Percentiles rank a stretch among this genome's conserved stretches.
Evolutionary conservation across 2,888 invertebrate genomes (phyloP).

Genomic region (Melinaea menophilus): DNA sequence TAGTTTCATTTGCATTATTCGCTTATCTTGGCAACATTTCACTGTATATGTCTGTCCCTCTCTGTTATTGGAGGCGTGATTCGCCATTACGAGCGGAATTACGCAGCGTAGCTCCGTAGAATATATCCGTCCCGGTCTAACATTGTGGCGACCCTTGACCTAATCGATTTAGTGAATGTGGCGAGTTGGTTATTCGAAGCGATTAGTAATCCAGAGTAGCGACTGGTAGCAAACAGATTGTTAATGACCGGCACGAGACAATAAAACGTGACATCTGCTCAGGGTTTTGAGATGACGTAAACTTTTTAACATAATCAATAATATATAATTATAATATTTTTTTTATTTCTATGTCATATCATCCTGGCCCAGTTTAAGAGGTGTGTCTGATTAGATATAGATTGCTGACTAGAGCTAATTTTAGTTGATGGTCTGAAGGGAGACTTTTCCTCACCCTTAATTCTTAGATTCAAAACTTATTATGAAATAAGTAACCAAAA

Average conservation of each 20-base stretch:
- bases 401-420: neutral
- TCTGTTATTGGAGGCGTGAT: conserved; percentile 71
- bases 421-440: too few relatives aligned
- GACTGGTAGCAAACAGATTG: conserved; percentile 27
- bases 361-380: conserved; percentile 1
- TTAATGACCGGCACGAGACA: conserved; percentile 34
- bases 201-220: conserved; percentile 62
- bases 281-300: conserved; percentile 23
- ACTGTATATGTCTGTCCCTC: conserved; percentile 67
- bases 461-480: too few relatives aligned
- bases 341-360: conserved; percentile 1
- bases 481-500: too few relatives aligned
- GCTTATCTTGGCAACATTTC: conserved; percentile 59
- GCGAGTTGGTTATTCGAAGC: conserved; percentile 53
- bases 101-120: conserved; percentile 55
- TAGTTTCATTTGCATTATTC: conserved; percentile 57
- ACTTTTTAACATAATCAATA: conserved; percentile 7
- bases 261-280: conserved; percentile 20
- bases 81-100: conserved; percentile 66
- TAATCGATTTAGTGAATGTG: conserved; percentile 71
- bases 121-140: conserved; percentile 65
- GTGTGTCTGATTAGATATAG: conserved; percentile 1
- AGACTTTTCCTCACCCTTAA: too few relatives aligned
- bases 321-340: neutral
- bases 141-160: conserved; percentile 70